Conservation (phyloP, 1,140 invertebrate species). For the Bombus waltoni region DNA sequence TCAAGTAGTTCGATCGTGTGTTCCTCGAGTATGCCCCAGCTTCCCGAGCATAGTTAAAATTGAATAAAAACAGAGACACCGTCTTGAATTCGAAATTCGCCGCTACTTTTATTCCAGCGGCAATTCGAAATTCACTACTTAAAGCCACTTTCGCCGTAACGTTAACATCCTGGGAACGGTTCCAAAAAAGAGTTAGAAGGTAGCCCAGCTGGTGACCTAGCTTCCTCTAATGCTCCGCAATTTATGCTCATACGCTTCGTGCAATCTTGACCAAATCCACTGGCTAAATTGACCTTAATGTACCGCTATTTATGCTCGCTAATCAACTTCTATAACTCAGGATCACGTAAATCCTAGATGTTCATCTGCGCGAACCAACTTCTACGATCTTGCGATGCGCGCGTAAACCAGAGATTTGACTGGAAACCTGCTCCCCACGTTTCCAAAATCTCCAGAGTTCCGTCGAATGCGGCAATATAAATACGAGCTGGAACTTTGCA, state of each 20-base stretch:
- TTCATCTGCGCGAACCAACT: background rate
- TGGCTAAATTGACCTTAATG: background rate
- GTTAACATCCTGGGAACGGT: background rate
- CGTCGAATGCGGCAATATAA: too few species aligned
- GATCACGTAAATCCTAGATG: background rate
- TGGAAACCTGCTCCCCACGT: background rate
- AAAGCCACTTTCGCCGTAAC: background rate
- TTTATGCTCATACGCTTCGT: constrained; percentile 9
- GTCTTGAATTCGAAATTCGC: constrained; percentile 16
- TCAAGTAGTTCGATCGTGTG: background rate
- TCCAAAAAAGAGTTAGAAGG: constrained; percentile 20
- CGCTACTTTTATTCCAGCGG: background rate
- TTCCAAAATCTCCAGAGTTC: background rate
- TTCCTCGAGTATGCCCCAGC: background rate
- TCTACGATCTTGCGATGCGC: background rate
- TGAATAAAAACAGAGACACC: background rate
- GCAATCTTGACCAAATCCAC: background rate
- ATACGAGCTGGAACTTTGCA: too few species aligned
- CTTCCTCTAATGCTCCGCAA: constrained; percentile 8
- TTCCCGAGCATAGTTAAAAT: constrained; percentile 3
- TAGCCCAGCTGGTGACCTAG: constrained; percentile 8
- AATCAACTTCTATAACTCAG: constrained; percentile 10
- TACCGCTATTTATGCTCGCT: background rate
- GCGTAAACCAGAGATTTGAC: background rate
- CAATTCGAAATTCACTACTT: background rate